A percentile compares a stretch with the other conserved stretches of the same genome.
Evolutionary conservation across 2,113 vertebrate genomes (phyloP).

Genomic region (Scolopax mira): DNA sequence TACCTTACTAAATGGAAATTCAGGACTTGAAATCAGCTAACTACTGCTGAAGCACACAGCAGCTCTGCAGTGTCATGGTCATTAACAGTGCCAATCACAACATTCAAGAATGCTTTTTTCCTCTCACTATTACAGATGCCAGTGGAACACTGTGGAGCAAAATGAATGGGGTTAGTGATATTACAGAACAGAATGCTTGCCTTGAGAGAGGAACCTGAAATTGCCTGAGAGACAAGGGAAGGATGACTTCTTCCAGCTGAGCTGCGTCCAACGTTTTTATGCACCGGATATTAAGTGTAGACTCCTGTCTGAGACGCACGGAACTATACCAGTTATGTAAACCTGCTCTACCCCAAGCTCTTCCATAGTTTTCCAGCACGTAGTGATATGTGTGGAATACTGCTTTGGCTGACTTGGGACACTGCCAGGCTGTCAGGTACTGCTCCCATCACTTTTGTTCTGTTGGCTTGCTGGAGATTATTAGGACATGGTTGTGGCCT

Average conservation of each 20-base stretch:
- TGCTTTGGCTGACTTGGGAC: not conserved
- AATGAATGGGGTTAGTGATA: slow-evolving; percentile 35
- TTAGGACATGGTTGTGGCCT: not conserved
- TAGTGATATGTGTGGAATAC: not conserved
- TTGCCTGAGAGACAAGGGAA: not conserved
- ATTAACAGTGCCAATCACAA: slow-evolving; percentile 51
- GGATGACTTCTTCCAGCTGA: not conserved
- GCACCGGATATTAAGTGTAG: not conserved
- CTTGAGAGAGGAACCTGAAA: not conserved
- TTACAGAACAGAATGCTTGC: not conserved
- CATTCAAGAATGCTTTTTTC: not conserved
- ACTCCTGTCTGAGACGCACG: not conserved
- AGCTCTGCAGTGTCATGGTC: slow-evolving; percentile 33
- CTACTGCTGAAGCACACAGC: slow-evolving; percentile 16
- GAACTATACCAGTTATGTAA: not conserved
- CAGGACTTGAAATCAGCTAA: slow-evolving; percentile 5
- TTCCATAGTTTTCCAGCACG: not conserved
- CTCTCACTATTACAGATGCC: not conserved
- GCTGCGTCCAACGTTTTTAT: not conserved
- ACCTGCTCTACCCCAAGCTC: not conserved
- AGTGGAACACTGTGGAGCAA: not conserved
- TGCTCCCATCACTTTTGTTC: not conserved
- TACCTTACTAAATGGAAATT: slow-evolving; percentile 17
- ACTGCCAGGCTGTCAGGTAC: not conserved
- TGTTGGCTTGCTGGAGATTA: not conserved